A percentile compares a stretch with the other conserved stretches of the same genome.
These are phyloP conservation scores for Callaeas wilsoni DNA, from an alignment of 2,113 vertebrate genomes.

Conservation along the genomic window DNA sequence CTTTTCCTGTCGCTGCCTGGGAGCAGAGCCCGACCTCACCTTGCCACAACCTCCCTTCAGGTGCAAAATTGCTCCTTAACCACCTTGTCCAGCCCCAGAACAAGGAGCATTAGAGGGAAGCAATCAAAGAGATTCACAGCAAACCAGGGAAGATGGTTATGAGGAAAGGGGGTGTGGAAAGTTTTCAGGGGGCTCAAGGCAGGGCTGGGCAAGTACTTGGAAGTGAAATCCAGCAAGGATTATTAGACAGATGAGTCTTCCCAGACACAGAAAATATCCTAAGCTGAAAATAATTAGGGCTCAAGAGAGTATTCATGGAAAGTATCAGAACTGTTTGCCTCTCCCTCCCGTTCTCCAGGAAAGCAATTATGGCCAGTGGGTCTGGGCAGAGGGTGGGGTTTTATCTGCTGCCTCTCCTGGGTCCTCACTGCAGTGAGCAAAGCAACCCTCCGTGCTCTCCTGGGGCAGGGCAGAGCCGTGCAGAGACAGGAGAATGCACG, in stretches of 20 bases:
- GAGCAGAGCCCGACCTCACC: not conserved
- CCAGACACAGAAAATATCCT: not conserved
- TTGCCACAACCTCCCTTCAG: not conserved
- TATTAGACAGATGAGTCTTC: not conserved
- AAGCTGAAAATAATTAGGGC: not conserved
- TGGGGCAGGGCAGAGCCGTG: not conserved
- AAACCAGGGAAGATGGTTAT: not conserved
- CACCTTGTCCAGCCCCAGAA: not conserved
- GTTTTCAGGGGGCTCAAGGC: not conserved
- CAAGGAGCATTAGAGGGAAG: not conserved
- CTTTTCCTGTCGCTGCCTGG: not conserved
- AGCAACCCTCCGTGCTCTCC: rapidly evolving
- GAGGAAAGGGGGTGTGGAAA: not conserved
- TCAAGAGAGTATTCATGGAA: not conserved
- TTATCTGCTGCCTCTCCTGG: not conserved
- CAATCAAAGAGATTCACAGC: not conserved
- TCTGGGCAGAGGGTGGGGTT: not conserved
- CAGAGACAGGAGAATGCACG: not conserved
- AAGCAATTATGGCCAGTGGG: not conserved
- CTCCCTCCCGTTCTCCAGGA: not conserved
- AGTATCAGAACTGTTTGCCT: not conserved
- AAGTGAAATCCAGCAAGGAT: not conserved
- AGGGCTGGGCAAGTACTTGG: not conserved
- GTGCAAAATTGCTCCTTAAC: not conserved
- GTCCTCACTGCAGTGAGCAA: not conserved